These are phyloP conservation scores for Iguana delicatissima DNA, from an alignment of 2,797 vertebrate species.

Conservation along the genomic window DNA sequence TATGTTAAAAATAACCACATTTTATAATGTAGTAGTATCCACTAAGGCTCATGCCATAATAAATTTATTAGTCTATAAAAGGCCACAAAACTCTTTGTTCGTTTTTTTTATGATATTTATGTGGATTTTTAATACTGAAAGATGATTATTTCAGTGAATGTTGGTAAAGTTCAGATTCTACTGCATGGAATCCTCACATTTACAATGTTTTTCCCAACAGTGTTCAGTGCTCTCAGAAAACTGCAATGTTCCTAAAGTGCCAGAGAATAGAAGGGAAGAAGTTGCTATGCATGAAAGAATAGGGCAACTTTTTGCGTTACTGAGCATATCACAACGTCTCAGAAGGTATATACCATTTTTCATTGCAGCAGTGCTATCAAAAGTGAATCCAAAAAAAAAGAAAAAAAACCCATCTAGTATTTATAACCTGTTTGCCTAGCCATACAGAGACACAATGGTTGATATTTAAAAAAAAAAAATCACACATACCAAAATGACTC, in stretches of 20 bases:
- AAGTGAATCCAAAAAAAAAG: background rate
- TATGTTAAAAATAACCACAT: background rate
- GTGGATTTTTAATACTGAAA: background rate
- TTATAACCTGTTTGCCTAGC: background rate
- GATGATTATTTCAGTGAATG: background rate
- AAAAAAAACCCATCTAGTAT: background rate
- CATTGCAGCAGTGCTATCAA: background rate
- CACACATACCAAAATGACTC: background rate
- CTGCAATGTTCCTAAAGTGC: background rate
- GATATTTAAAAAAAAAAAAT: too few relatives aligned
- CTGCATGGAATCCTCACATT: background rate
- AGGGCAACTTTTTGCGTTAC: background rate
- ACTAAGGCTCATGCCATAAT: too few relatives aligned
- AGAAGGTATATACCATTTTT: constrained; percentile 9
- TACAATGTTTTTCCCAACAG: background rate
- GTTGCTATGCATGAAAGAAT: background rate
- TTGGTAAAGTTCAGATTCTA: background rate
- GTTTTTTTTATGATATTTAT: background rate
- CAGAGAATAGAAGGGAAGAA: background rate
- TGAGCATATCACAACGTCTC: background rate
- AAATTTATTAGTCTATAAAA: too few relatives aligned
- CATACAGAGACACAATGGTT: background rate
- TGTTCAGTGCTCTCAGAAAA: background rate
- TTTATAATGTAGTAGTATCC: too few relatives aligned
- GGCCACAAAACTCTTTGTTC: too few relatives aligned